Percentiles rank a stretch among this genome's conserved stretches.
Evolutionary conservation across 2,888 invertebrate species (phyloP).

Genomic region (Epicampocera succincta): DNA sequence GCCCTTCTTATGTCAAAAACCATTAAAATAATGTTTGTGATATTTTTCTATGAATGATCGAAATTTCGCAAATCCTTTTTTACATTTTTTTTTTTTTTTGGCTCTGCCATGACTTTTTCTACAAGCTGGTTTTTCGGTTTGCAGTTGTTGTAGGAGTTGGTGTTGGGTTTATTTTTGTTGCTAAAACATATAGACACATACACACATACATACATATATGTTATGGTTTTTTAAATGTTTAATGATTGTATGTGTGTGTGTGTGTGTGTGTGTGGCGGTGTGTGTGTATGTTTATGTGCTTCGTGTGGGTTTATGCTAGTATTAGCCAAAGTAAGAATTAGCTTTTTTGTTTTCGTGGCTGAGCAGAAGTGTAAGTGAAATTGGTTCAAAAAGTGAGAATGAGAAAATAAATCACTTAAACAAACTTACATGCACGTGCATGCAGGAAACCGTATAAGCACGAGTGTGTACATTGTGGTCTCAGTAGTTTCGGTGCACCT

Average conservation of each 20-base stretch:
- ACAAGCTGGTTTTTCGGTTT: slow-evolving; percentile 1
- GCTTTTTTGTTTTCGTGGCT: slow-evolving; percentile 31
- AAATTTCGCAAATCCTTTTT: slow-evolving; percentile 44
- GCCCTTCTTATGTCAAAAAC: slow-evolving; percentile 70
- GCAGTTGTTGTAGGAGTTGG: slow-evolving; percentile 4
- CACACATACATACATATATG: not conserved
- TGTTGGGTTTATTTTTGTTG: slow-evolving; percentile 13
- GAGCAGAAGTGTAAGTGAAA: slow-evolving; percentile 44
- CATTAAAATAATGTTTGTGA: slow-evolving; percentile 69
- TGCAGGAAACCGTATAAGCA: too few relatives aligned
- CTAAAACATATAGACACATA: not conserved
- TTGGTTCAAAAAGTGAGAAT: slow-evolving; percentile 33
- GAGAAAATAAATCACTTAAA: not conserved
- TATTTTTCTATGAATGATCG: slow-evolving; percentile 69
- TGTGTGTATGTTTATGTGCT: too few relatives aligned
- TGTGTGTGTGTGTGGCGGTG: not conserved
- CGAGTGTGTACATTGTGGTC: too few relatives aligned
- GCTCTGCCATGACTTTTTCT: slow-evolving; percentile 18
- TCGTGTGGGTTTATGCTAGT: not conserved
- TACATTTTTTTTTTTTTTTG: too few relatives aligned
- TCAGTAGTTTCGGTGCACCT: too few relatives aligned
- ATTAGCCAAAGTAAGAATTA: slow-evolving; percentile 49
- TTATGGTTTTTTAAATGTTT: slow-evolving; percentile 24
- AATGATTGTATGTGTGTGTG: not conserved
- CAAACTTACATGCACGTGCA: too few relatives aligned